These are phyloP conservation scores for Drosophila fungiperda DNA, from an alignment of 2,888 invertebrate genomes.

Conservation along the genomic window DNA sequence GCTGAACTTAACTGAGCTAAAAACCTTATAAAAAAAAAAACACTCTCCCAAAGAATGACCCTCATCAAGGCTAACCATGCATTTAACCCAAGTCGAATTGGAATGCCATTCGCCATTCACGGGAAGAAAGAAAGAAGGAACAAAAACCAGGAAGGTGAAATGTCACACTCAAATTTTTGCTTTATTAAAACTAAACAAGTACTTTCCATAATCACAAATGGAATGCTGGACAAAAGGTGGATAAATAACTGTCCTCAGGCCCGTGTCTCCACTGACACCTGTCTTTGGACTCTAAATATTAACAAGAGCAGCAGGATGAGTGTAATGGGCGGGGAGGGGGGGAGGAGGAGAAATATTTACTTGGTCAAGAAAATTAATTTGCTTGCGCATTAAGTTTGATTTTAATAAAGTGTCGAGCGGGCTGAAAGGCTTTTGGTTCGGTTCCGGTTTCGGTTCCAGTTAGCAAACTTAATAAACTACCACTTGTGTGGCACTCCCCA, in stretches of 20 bases:
- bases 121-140: conserved; percentile 5
- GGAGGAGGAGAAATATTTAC: conserved; percentile 55
- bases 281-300: conserved; percentile 36
- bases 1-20: conserved; percentile 25
- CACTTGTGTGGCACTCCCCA: conserved; percentile 22
- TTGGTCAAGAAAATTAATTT: conserved; percentile 73
- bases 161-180: conserved; percentile 71
- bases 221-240: conserved; percentile 26
- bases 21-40: conserved; percentile 1
- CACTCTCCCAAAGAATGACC: conserved; percentile 47
- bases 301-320: background rate
- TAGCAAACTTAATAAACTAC: conserved; percentile 69
- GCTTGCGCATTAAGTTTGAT: conserved; percentile 71
- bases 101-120: conserved; percentile 32
- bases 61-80: conserved; percentile 54
- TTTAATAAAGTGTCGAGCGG: conserved; percentile 73
- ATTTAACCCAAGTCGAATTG: conserved; percentile 43
- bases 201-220: conserved; percentile 56
- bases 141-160: conserved; percentile 63
- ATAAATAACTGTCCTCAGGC: conserved; percentile 12
- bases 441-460: conserved; percentile 4
- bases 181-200: conserved; percentile 74
- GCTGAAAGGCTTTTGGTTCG: conserved; percentile 24
- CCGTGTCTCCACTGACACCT: conserved; percentile 58
- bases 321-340: no score